Evolutionary conservation across 2,797 vertebrate species (phyloP), one percentile per base, ranked within the genome.

Genomic region (Gorsachius magnificus): DNA sequence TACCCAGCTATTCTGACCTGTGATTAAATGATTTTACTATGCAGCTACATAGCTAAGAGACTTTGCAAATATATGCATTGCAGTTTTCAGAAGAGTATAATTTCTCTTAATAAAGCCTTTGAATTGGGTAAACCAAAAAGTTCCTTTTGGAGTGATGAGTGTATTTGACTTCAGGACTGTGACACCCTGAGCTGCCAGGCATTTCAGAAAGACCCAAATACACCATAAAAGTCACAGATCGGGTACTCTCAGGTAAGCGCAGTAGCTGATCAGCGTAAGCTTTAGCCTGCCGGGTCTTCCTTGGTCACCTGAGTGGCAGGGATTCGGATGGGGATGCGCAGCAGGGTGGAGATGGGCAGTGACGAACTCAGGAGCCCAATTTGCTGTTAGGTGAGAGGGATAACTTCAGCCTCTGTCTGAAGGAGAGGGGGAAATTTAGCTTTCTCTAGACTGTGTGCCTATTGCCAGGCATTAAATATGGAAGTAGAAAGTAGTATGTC

Each of bases 331-430:
- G 18, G 25, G 45, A 58, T 28, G 16, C 43, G 19, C 26, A 58
- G 45, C 11, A 41, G 68, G 38, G 33, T 51, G 53, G 38, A 70
- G 29, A 13, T 14, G 35, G 43, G 45, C 24, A 54, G 29, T 2
- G 24, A 24, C 65, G 38, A 64, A 21, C 53, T 76, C 0, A 0
- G 31, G 54, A 65, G 9, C 33, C 66, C 0, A 0, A 77, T 81
- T 58, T 45, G 10, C 36, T 77, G 4, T 17, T 57, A 41, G 22
- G 5, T 6, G 24, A 74, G 31, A 74, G 33, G 25, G 20, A 89
- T 26, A 51, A 54, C 29, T 43, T 74, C 6, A 53, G 41, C 21
- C 45, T 72, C 28, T 35, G 16, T 20, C 46, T 43, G 43, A 65
- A 58, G 54, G 28, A 69, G n/a, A 25, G 0, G 33, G 35, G 54